Conservation (phyloP, 2,797 vertebrate species). For the Neostethus bicornis region DNA sequence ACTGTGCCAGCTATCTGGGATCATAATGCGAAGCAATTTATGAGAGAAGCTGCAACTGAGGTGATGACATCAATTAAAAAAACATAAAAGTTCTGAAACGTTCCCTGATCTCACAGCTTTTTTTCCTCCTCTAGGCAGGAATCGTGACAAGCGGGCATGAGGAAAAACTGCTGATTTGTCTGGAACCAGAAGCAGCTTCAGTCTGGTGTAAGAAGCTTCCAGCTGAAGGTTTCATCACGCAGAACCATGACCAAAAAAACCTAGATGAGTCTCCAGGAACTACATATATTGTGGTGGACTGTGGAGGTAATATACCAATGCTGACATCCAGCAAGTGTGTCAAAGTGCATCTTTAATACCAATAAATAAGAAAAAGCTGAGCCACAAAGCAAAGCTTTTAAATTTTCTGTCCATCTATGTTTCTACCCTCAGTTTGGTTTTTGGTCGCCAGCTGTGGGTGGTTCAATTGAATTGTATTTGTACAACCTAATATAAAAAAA, state of each 20-base stretch:
- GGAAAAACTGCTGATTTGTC: rapidly evolving
- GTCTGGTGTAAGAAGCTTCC: rapidly evolving
- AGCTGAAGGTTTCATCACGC: slow-evolving; percentile 2
- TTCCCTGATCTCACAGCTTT: no score
- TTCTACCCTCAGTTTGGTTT: no score
- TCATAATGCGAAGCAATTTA: slow-evolving; percentile 23
- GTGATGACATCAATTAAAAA: slow-evolving; percentile 2
- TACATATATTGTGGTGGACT: not conserved
- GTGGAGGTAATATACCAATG: slow-evolving; percentile 21
- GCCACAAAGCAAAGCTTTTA: no score
- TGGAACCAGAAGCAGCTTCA: slow-evolving; percentile 13
- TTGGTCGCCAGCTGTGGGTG: no score
- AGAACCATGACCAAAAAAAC: rapidly evolving
- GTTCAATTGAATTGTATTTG: no score
- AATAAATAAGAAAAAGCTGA: no score
- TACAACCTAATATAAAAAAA: no score
- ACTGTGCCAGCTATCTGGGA: slow-evolving; percentile 19
- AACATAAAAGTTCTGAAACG: no score
- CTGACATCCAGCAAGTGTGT: no score
- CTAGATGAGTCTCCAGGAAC: not conserved
- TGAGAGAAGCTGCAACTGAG: slow-evolving; percentile 5
- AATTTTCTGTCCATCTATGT: no score
- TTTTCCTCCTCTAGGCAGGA: slow-evolving; percentile 1
- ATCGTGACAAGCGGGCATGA: rapidly evolving
- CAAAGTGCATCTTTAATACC: no score